Percentiles rank a stretch among this genome's conserved stretches.
phyloP scores from a whole-genome alignment of 2,888 invertebrate species.

The Sinohyriopsis cumingii region DNA sequence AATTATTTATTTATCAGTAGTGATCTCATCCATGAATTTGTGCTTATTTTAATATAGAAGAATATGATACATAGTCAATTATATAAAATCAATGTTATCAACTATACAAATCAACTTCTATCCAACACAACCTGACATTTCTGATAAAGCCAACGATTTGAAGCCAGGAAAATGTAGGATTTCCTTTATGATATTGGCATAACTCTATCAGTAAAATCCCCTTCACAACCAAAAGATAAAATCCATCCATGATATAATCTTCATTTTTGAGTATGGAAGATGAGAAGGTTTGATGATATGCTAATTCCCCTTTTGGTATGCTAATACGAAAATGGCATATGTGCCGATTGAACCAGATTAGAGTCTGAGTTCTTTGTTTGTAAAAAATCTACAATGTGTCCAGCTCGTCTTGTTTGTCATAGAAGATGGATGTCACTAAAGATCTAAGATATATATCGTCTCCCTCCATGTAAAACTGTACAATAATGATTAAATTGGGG shows the following conservation, averaged over 20 bases:
- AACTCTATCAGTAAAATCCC: no score
- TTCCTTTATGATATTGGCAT: no score
- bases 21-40: no score
- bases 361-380: conserved; percentile 40
- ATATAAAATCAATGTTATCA: conserved; percentile 45
- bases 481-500: conserved; percentile 11
- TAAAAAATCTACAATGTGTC: conserved; percentile 16
- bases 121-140: conserved; percentile 32
- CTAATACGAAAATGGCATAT: conserved; percentile 31
- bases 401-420: conserved; percentile 26
- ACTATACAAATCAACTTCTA: conserved; percentile 40
- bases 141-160: conserved; percentile 16
- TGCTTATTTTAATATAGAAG: conserved; percentile 2
- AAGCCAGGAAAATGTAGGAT: no score
- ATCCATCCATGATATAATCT: conserved; percentile 30
- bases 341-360: conserved; percentile 44
- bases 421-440: conserved; percentile 32
- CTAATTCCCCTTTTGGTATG: conserved; percentile 40
- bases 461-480: conserved; percentile 6
- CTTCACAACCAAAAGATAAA: conserved; percentile 16
- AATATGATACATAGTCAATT: conserved; percentile 39
- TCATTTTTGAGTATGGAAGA: conserved; percentile 31
- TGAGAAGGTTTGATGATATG: conserved; percentile 44
- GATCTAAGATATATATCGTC: conserved; percentile 36
- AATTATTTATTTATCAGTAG: no score